Base-by-base conservation (phyloP, 1,140 invertebrate species). In the Cydia fagiglandana region DNA sequence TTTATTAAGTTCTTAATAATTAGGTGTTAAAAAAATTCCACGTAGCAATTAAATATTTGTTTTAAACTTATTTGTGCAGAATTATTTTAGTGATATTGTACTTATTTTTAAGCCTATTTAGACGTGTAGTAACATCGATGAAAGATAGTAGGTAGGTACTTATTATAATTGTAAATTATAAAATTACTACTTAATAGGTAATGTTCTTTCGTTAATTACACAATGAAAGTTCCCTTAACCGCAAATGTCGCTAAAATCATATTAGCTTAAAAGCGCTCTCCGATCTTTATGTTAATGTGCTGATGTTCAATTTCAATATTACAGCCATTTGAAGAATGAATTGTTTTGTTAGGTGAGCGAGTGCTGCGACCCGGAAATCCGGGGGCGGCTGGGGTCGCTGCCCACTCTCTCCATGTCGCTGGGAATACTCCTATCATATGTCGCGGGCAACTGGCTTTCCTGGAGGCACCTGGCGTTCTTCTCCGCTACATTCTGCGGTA, bases 401-500 rank as follows among this genome's bases (percentile, higher is more conserved):
- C 95, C 95, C 15, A 94, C 95, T 24, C 84, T 96, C 2, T 94
- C 93, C 24, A 94, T 95, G 88, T 95, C 94, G 0, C 78, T 95
- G 9, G 96, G 95, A 5, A 95, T 96, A 56, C 86, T 96, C 20
- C 76, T 94, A 2, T 93, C 94, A 0, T 96, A 96, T 83, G 75
- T 94, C 1, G 79, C 94, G 2, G 95, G 95, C 17, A 89, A 93
- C 75, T 93, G 91, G 86, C 83, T 95, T 0, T 85, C 90, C n/a
- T 96, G 95, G 95, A 85, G 93, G 79, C 86, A 93, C 56, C 84
- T 95, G 2, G 94, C 94, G 0, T 91, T 94, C 77, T 81, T 93
- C 45, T 94, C 92, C 3, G 93, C 93, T 20, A 78, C 83, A 0
- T 92, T 93, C 75, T 92, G 91, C 70, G 87, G 93, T 93, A 84